Percentiles rank a stretch among this genome's conserved stretches.
These are phyloP conservation scores for Sebastes variabilis DNA, from an alignment of 2,797 vertebrate genomes.

Conservation along the genomic window DNA sequence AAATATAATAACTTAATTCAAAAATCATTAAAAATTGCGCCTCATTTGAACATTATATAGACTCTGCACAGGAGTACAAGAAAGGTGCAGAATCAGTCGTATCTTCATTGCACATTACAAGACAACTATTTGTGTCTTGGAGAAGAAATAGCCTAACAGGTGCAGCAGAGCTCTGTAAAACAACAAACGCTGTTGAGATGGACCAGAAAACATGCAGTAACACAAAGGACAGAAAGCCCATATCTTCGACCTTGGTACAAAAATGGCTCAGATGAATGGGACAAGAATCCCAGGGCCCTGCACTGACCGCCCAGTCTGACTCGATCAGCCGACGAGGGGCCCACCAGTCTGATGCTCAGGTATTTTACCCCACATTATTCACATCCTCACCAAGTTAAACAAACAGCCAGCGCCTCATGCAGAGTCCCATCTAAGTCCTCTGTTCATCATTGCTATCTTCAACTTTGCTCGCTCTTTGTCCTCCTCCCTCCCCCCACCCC, in stretches of 20 bases:
- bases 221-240: not conserved
- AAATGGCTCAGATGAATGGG: conserved; percentile 66
- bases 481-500: not conserved
- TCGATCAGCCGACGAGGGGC: conserved; percentile 46
- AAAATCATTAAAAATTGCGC: not conserved
- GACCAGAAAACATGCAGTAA: conserved; percentile 8
- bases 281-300: conserved; percentile 79
- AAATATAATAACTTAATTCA: not conserved
- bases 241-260: conserved; percentile 49
- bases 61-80: not conserved
- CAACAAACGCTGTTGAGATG: conserved; percentile 1
- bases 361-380: conserved; percentile 66
- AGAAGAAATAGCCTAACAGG: conserved; percentile 17
- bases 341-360: conserved; percentile 69
- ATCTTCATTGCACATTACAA: conserved; percentile 16
- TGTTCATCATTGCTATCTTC: conserved; percentile 31
- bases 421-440: conserved; percentile 36
- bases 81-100: not conserved
- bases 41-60: not conserved
- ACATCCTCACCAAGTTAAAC: conserved; percentile 70
- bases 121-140: not conserved
- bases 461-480: conserved; percentile 22
- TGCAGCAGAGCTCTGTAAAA: not conserved
- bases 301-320: conserved; percentile 59
- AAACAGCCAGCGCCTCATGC: conserved; percentile 63